phyloP scores from a whole-genome alignment of 2,113 vertebrate genomes.

The Lates calcarifer region DNA sequence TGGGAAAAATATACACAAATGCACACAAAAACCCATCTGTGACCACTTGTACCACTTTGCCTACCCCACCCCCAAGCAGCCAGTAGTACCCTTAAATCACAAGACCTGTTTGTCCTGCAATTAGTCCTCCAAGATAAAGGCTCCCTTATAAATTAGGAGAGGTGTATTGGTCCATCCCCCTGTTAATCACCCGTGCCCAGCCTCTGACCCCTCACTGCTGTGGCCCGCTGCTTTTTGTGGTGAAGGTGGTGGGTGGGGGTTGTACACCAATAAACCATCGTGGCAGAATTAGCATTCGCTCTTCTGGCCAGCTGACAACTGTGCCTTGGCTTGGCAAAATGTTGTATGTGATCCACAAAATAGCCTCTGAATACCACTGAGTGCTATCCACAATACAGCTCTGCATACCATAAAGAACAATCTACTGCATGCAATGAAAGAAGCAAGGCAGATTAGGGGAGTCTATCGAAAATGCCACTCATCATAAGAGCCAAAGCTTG shows the following conservation, averaged over 20 bases:
- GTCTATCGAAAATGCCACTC: conserved; percentile 5
- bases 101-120: conserved; percentile 76
- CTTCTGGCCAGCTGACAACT: conserved; percentile 38
- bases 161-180: conserved; percentile 61
- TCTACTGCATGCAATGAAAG: conserved; percentile 7
- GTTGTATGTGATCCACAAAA: conserved; percentile 36
- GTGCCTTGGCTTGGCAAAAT: conserved; percentile 22
- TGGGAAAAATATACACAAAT: conserved; percentile 23
- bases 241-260: conserved; percentile 44
- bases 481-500: neutral
- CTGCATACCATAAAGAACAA: neutral
- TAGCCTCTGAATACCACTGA: conserved; percentile 31
- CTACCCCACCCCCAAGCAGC: conserved; percentile 47
- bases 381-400: conserved; percentile 15
- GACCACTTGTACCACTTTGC: conserved; percentile 52
- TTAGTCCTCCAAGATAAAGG: conserved; percentile 79
- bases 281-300: conserved; percentile 55
- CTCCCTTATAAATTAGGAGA: conserved; percentile 70
- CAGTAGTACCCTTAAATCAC: conserved; percentile 64
- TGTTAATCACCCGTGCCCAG: conserved; percentile 74
- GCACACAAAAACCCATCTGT: conserved; percentile 59
- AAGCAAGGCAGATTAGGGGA: neutral
- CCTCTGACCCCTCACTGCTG: conserved; percentile 66
- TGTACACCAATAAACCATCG: conserved; percentile 67
- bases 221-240: conserved; percentile 55